phyloP scores from a whole-genome alignment of 2,888 invertebrate genomes.

The Sesia bembeciformis region DNA sequence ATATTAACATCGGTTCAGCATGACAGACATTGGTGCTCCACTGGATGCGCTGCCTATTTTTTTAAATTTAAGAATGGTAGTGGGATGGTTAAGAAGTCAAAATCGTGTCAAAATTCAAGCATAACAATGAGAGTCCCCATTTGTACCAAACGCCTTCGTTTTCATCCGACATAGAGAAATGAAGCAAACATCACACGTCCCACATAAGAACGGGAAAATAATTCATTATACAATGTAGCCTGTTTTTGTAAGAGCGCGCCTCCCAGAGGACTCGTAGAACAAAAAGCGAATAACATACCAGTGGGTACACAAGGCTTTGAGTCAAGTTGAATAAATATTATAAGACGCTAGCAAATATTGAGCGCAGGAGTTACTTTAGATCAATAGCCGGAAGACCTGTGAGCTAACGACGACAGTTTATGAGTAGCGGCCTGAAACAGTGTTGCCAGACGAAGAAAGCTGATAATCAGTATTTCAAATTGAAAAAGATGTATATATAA shows the following conservation, averaged over 20 bases:
- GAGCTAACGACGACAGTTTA: not conserved
- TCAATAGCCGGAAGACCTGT: not conserved
- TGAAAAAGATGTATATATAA: too few species aligned
- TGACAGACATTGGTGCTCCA: too few species aligned
- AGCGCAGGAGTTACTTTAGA: not conserved
- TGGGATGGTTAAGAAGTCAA: too few species aligned
- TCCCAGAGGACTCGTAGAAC: slow-evolving; percentile 11
- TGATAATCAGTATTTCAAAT: too few species aligned
- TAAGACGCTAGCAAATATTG: not conserved
- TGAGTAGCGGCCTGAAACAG: too few species aligned
- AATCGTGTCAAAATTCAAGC: too few species aligned
- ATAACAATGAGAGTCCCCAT: too few species aligned
- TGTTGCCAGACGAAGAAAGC: too few species aligned
- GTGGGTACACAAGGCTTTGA: not conserved
- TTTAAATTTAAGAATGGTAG: too few species aligned
- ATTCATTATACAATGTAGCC: slow-evolving; percentile 14
- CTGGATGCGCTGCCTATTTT: too few species aligned
- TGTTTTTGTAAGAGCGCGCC: slow-evolving; percentile 6
- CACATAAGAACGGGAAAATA: slow-evolving; percentile 10
- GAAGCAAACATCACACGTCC: not conserved
- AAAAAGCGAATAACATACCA: slow-evolving; percentile 8
- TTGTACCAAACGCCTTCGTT: too few species aligned
- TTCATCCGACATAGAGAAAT: not conserved
- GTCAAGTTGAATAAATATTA: not conserved
- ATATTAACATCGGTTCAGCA: too few species aligned